These are phyloP conservation scores for Zosterops pallidus DNA, from an alignment of 2,113 vertebrate genomes.

Conservation along the genomic window DNA sequence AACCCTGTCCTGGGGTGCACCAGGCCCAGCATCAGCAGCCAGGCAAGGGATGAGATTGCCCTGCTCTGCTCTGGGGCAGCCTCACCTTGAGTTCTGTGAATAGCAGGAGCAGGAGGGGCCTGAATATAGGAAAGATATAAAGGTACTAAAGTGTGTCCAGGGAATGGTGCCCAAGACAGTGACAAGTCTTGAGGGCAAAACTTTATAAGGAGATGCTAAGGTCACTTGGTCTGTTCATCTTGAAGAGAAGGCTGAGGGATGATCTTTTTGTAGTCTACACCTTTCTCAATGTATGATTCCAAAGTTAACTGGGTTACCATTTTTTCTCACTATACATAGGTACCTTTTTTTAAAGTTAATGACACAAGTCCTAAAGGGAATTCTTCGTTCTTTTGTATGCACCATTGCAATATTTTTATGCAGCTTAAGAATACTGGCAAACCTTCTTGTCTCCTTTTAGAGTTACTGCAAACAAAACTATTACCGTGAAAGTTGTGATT, in stretches of 20 bases:
- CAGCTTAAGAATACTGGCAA: not conserved
- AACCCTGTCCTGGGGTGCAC: accelerated
- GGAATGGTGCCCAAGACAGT: accelerated
- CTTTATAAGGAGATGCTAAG: not conserved
- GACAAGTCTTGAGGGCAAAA: not conserved
- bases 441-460: not conserved
- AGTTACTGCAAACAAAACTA: not conserved
- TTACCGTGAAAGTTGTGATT: not conserved
- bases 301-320: not conserved
- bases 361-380: not conserved
- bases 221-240: not conserved
- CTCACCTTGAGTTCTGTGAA: not conserved
- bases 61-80: not conserved
- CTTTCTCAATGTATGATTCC: not conserved
- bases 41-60: accelerated
- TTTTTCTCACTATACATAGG: not conserved
- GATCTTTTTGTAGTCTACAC: accelerated
- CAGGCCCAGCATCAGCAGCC: accelerated
- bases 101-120: too few relatives aligned
- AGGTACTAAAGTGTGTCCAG: not conserved
- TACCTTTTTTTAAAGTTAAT: not conserved
- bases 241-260: not conserved
- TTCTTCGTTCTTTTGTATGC: not conserved
- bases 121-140: not conserved
- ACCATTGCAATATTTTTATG: not conserved